Conservation (phyloP, 2,888 invertebrate species). For the Mesorhabditis spiculigera region DNA sequence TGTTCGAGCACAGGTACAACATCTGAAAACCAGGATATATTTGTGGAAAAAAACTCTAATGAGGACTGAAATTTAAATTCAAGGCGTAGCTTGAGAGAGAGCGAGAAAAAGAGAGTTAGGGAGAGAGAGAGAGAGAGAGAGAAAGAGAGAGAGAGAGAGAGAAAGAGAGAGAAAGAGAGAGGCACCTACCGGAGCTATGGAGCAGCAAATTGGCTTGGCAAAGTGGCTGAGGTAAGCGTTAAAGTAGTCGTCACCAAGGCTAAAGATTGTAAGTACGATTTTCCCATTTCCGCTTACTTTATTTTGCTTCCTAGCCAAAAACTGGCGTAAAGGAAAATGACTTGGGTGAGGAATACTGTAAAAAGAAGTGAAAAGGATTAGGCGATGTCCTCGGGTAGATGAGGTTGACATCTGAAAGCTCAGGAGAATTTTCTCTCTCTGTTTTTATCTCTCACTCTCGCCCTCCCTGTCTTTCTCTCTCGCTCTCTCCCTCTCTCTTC, state of each 20-base stretch:
- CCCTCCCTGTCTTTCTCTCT: too few species aligned
- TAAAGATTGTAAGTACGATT: neutral
- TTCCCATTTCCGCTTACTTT: neutral
- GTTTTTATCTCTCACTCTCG: too few species aligned
- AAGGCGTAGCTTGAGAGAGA: too few species aligned
- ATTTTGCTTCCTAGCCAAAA: neutral
- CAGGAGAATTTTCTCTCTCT: too few species aligned
- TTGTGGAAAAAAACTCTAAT: too few species aligned
- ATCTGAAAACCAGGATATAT: neutral
- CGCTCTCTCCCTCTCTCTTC: too few species aligned
- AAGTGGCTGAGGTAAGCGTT: neutral
- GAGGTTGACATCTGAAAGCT: neutral
- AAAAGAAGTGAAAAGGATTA: neutral
- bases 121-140: too few species aligned
- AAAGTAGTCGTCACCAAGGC: neutral
- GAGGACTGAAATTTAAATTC: too few species aligned
- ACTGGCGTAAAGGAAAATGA: conserved; percentile 1
- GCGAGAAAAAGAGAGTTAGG: too few species aligned
- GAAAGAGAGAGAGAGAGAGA: too few species aligned
- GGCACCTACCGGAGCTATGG: neutral
- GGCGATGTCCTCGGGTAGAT: neutral
- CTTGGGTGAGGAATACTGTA: neutral
- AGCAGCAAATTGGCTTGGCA: neutral
- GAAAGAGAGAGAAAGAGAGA: too few species aligned
- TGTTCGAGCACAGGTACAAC: conserved; percentile 6